phyloP scores from a whole-genome alignment of 1,140 invertebrate genomes.

The Plodia interpunctella region DNA sequence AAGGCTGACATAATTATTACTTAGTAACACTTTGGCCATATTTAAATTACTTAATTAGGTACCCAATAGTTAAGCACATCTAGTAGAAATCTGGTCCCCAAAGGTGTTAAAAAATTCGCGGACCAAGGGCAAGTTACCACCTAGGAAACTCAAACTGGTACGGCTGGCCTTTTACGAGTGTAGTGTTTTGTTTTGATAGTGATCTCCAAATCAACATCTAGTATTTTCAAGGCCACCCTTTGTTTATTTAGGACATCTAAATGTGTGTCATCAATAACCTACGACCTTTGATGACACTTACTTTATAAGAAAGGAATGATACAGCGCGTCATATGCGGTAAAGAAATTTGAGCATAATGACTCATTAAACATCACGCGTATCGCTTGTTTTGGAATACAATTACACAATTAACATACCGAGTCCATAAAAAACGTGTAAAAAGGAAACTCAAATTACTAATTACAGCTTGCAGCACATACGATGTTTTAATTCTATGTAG shows the following conservation, averaged over 20 bases:
- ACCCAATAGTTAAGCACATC: too few relatives aligned
- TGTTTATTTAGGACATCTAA: background rate
- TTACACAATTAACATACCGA: background rate
- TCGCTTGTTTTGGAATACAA: background rate
- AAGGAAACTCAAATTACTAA: background rate
- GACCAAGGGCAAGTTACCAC: too few relatives aligned
- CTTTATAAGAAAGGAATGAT: background rate
- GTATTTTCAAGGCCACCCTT: background rate
- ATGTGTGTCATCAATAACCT: background rate
- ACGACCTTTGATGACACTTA: conserved; percentile 3
- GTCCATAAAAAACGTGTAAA: background rate
- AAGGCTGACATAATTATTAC: too few relatives aligned
- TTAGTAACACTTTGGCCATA: too few relatives aligned
- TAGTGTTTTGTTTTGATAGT: background rate
- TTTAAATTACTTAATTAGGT: too few relatives aligned
- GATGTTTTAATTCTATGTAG: too few relatives aligned
- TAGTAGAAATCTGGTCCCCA: too few relatives aligned
- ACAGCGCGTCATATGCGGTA: background rate
- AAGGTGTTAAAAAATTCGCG: too few relatives aligned
- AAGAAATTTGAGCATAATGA: background rate
- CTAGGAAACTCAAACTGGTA: too few relatives aligned
- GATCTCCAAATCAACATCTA: background rate
- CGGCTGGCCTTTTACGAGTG: background rate
- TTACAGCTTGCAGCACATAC: too few relatives aligned
- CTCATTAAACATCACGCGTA: background rate